phyloP scores from a whole-genome alignment of 1,140 invertebrate genomes.

The Pseudomyrmex gracilis region DNA sequence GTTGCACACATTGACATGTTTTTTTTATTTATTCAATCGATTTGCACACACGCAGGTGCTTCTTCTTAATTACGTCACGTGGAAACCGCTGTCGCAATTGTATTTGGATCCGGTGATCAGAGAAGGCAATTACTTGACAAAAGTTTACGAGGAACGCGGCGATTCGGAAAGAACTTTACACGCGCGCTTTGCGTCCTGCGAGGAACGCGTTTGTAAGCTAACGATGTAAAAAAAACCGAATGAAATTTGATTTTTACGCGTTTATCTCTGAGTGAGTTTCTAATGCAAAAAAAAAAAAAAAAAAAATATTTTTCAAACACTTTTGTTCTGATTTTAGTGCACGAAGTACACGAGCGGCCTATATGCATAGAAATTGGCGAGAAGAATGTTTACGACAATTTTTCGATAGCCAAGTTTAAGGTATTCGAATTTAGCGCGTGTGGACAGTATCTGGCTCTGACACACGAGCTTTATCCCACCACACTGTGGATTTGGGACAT shows the following conservation, averaged over 20 bases:
- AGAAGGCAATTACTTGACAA: conserved; percentile 78
- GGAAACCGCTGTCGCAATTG: conserved; percentile 80
- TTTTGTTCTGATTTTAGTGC: conserved; percentile 74
- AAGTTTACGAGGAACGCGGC: conserved; percentile 80
- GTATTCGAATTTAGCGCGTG: conserved; percentile 82
- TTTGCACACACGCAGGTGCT: conserved; percentile 72
- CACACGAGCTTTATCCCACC: conserved; percentile 82
- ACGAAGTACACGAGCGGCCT: conserved; percentile 79
- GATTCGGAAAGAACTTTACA: conserved; percentile 72
- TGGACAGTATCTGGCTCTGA: conserved; percentile 81
- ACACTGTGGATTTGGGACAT: conserved; percentile 84
- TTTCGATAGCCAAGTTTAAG: conserved; percentile 76
- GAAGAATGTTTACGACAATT: conserved; percentile 66
- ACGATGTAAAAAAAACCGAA: no score
- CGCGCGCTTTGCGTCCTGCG: conserved; percentile 55
- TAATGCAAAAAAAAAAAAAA: no score
- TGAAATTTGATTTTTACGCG: no score
- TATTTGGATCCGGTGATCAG: conserved; percentile 80
- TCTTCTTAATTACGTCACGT: conserved; percentile 82
- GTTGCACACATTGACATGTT: neutral
- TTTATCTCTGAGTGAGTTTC: no score
- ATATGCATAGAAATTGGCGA: conserved; percentile 80
- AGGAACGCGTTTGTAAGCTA: conserved; percentile 78
- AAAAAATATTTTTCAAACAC: neutral
- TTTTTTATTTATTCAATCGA: conserved; percentile 5